phyloP scores from a whole-genome alignment of 2,113 vertebrate species.

The Epinephelus cyanopodus region DNA sequence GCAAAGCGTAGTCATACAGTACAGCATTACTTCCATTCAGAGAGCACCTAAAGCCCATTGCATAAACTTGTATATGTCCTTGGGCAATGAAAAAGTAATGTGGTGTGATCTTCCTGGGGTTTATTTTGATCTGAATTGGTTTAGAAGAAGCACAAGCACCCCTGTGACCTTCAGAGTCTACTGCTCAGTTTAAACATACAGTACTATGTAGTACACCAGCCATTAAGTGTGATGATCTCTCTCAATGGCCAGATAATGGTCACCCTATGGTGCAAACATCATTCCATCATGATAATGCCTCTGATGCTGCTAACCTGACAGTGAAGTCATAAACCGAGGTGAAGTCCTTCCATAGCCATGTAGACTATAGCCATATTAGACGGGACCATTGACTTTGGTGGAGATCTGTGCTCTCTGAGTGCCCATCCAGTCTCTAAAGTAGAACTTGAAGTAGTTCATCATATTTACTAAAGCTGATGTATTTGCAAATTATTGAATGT shows the following conservation, averaged over 20 bases:
- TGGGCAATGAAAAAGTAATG: neutral
- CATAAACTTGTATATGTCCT: too few species aligned
- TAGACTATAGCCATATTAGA: too few species aligned
- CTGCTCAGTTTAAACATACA: neutral
- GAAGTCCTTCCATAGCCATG: too few species aligned
- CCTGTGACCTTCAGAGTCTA: conserved; percentile 8
- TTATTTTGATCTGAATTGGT: neutral
- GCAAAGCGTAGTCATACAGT: neutral
- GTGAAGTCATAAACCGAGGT: neutral
- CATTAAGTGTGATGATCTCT: neutral
- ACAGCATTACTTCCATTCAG: too few species aligned
- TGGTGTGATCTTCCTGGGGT: neutral
- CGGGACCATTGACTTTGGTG: too few species aligned
- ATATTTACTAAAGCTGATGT: too few species aligned
- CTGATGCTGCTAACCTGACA: neutral
- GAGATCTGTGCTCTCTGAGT: too few species aligned
- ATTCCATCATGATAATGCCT: conserved; percentile 15
- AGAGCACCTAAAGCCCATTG: neutral
- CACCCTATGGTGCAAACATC: conserved; percentile 18
- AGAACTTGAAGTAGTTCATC: too few species aligned
- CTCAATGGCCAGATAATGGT: conserved; percentile 10
- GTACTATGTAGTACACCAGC: neutral
- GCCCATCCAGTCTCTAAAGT: too few species aligned
- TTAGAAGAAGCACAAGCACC: neutral
- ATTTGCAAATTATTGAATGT: too few species aligned